Conservation (phyloP, 2,797 vertebrate species). For the Manis crassicaudata region DNA sequence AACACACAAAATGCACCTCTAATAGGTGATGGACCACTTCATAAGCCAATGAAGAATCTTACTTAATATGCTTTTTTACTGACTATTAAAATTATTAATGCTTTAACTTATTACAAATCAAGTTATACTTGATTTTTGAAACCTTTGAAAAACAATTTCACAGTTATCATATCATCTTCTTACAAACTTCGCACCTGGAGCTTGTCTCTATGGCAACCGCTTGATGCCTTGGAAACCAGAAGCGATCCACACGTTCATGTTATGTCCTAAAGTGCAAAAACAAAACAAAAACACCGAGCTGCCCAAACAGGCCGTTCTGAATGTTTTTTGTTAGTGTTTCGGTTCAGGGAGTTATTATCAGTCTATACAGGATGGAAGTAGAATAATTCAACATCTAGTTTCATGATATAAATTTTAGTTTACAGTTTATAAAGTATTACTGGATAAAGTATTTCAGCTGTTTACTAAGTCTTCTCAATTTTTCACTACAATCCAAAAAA, state of each 20-base stretch:
- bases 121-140: conserved; percentile 5
- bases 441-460: background rate
- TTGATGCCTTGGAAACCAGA: background rate
- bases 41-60: background rate
- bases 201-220: background rate
- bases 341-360: background rate
- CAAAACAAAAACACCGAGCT: background rate
- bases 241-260: background rate
- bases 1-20: background rate
- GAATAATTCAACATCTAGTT: background rate
- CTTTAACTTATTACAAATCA: background rate
- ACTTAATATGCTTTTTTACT: background rate
- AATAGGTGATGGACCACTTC: background rate
- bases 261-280: background rate
- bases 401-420: background rate
- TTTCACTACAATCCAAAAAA: background rate
- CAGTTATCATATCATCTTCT: background rate
- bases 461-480: background rate
- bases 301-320: background rate
- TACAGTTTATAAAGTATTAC: background rate
- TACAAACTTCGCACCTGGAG: background rate
- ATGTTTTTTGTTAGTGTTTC: background rate
- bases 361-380: background rate
- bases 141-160: background rate
- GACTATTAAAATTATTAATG: too few relatives aligned